phyloP scores from a whole-genome alignment of 2,113 vertebrate species.

The Neogobius melanostomus region DNA sequence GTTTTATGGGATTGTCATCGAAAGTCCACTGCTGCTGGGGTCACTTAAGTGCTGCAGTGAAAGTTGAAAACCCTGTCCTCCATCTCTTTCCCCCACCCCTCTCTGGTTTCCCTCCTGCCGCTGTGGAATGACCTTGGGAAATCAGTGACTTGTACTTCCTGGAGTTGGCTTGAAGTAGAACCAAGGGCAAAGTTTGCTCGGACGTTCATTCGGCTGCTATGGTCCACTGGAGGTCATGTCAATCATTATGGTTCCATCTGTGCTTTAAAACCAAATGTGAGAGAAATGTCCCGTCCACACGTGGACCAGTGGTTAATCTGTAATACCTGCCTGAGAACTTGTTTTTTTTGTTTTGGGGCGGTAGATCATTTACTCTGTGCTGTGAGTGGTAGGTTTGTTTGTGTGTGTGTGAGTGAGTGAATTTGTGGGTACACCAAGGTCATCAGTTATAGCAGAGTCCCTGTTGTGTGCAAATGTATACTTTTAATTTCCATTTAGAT shows the following conservation, averaged over 20 bases:
- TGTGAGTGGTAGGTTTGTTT: slow-evolving; percentile 40
- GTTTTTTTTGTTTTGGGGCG: slow-evolving; percentile 58
- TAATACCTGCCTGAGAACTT: slow-evolving; percentile 64
- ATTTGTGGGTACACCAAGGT: slow-evolving; percentile 38
- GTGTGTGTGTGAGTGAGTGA: slow-evolving; percentile 21
- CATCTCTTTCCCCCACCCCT: slow-evolving; percentile 39
- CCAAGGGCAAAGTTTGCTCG: slow-evolving; percentile 90
- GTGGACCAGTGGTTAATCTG: slow-evolving; percentile 66
- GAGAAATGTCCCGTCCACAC: slow-evolving; percentile 16
- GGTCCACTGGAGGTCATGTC: slow-evolving; percentile 11
- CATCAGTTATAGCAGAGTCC: slow-evolving; percentile 11
- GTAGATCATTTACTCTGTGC: slow-evolving; percentile 76
- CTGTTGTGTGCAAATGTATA: slow-evolving; percentile 17
- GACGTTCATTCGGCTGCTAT: slow-evolving; percentile 24
- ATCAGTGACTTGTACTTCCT: slow-evolving; percentile 78
- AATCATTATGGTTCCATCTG: neutral
- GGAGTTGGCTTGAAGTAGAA: slow-evolving; percentile 75
- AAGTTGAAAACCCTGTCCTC: slow-evolving; percentile 71
- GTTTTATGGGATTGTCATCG: slow-evolving; percentile 41
- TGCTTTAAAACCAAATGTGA: slow-evolving; percentile 26
- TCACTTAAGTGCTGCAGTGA: slow-evolving; percentile 65
- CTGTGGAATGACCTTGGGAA: slow-evolving; percentile 92
- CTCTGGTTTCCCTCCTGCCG: slow-evolving; percentile 67
- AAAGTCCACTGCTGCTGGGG: slow-evolving; percentile 51
- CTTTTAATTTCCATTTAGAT: no score